Base-by-base conservation (phyloP, 1,140 invertebrate genomes). In the Sarcophaga bullata region DNA sequence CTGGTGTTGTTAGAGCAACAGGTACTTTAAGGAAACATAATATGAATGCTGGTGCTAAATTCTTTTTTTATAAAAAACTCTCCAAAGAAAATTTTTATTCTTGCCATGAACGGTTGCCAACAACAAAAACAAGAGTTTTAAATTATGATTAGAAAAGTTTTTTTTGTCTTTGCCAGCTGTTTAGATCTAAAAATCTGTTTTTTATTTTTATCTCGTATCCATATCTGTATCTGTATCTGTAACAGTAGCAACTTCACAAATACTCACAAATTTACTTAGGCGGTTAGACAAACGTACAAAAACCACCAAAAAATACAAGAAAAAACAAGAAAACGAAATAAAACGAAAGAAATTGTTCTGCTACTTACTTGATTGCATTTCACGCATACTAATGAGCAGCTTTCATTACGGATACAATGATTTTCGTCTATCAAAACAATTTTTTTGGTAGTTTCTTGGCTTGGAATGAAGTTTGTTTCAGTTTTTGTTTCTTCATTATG, bases 341-440 rank as follows among this genome's bases (percentile, higher is more conserved):
- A 19, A 68, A 68, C 19, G 17, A 78, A 50, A 78, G 49, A 50
- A 49, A 78, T 17, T 50, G 48, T 78, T 50, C 75, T 50, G 75
- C 75, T 78, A 78, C 75, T 48, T 78, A 78, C 75, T 78, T 78
- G 75, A 78, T 78, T 52, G 48, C 75, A 78, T 78, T 78, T 78
- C 48, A 78, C 75, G 75, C 49, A 78, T 78, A 78, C 75, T 78
- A 78, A 78, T 78, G 75, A 78, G 75, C n/a, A 25, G 37, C 17
- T 50, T 78, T 78, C 52, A 78, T 68, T 58, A 58, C 13, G 15
- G 15, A 58, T 8, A 37, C 25, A 37, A 37, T 37, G 25, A 37
- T 37, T 37, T 37, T 37, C 1, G 25, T 37, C 25, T 37, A 37
- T 4, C 25, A 37, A 37, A 37, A 37, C 17, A 10, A n/a, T 76